Evolutionary conservation across 2,113 vertebrate genomes (phyloP), one percentile per base, ranked within the genome.

Genomic region (Sylvietta virens): DNA sequence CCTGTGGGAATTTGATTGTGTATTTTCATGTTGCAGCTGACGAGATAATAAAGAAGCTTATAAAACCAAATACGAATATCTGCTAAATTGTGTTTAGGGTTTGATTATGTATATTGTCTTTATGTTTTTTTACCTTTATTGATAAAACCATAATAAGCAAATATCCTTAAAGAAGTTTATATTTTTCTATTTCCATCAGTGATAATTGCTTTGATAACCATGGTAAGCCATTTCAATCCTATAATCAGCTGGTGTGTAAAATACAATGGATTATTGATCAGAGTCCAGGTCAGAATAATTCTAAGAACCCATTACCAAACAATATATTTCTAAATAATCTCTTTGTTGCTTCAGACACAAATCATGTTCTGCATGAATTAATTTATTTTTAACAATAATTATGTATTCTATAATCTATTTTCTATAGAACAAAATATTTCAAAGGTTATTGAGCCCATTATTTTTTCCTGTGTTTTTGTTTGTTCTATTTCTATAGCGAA

Each of bases 341-440:
- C 20, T 31, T 54, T 35, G 6, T 14, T 69, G 3, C 12, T 83
- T 76, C 57, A 71, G 23, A 62, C 9, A n/a, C 20, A 72, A 76
- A 64, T 7, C 2, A 51, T 1, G 1, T 4, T 73, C 35, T 50
- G 31, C 22, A 30, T 54, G 16, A 72, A 58, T n/a, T 0, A 27
- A 37, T 48, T 67, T 40, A 33, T 74, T 74, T 91, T 58, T 86
- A 50, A 42, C 11, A 86, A n/a, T 11, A 83, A 45, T 6, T 50
- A 2, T 54, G 3, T 33, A 47, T 58, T 83, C 28, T 50, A 4
- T 26, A 35, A 65, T 33, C 10, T 44, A 19, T 64, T 64, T 64
- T 60, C 11, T 70, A 30, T 28, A 8, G 13, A 76, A 57, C 3
- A 71, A 57, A 53, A 18, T 69, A 48, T 72, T 77, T 67, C 62